Base-by-base conservation (phyloP, 2,797 vertebrate genomes). In the Acanthurus leucopareius region DNA sequence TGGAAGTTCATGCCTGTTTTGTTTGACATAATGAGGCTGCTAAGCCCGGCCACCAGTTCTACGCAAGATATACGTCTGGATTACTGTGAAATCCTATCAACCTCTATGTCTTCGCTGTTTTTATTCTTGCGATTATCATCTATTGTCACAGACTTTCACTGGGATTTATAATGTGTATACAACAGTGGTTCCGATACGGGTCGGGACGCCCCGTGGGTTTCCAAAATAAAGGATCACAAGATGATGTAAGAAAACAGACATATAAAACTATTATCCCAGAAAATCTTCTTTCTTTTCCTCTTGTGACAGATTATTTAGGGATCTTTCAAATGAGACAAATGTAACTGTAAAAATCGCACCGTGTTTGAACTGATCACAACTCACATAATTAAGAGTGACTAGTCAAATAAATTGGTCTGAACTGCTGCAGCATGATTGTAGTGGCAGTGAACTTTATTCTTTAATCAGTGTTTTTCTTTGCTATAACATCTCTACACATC, bases 381-480 rank as follows among this genome's bases (percentile, higher is more conserved):
- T 32, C 2, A 10, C n/a, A 15, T 22, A 10, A 28, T 60, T 14
- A 9, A 4, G 7, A 10, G 3, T 54, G 11, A 5, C 42, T 49
- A 49, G 10, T 2, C 45, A 32, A 67, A 58, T 6, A 20, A 10
- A 17, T 10, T 71, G 6, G 4, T 28, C 59, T n/a, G 15, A 1
- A 32, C 20, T 5, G 10, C 32, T 42, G 13, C 49, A 49, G 44
- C 35, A 25, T 14, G 10, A 17, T 22, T 6, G 5, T 19, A 25
- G 25, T 85, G 76, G 38, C 64, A 74, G 69, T 67, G 60, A 5
- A 63, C 19, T 84, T 87, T 63, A 71, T 76, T 86, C 19, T 80
- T 73, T n/a, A 40, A 25, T 25, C 25, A 25, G 25, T 25, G 25
- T 25, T 25, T 25, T 25, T n/a, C n/a, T 25, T 25, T 25, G 25